These are phyloP conservation scores for human (Homo sapiens) DNA, from an alignment of 2,113 vertebrate species.

Conservation along the genomic window DNA sequence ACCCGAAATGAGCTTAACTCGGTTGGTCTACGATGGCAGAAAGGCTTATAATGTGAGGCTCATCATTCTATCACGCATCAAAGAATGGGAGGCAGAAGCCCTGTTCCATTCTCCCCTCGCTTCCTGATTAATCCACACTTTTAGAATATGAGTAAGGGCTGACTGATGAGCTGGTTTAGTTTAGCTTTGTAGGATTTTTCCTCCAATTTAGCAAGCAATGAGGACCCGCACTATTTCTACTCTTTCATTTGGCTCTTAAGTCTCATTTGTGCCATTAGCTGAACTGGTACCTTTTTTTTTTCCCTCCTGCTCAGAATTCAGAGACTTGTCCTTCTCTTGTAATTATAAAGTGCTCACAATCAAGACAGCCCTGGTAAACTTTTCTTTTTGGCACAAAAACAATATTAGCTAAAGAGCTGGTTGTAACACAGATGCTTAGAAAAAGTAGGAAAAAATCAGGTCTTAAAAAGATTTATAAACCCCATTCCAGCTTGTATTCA, in stretches of 20 bases:
- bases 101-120: background rate
- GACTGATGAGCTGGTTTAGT: slow-evolving; percentile 69
- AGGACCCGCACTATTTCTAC: slow-evolving; percentile 51
- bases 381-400: slow-evolving; percentile 62
- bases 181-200: slow-evolving; percentile 74
- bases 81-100: slow-evolving; percentile 26
- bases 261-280: slow-evolving; percentile 67
- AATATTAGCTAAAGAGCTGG: slow-evolving; percentile 46
- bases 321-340: slow-evolving; percentile 16
- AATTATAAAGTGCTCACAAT: slow-evolving; percentile 55
- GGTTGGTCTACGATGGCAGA: background rate
- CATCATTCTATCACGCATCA: slow-evolving; percentile 56
- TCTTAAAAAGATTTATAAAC: slow-evolving; percentile 55
- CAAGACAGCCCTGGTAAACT: slow-evolving; percentile 24
- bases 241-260: slow-evolving; percentile 71
- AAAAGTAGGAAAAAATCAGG: background rate
- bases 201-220: slow-evolving; percentile 76
- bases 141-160: slow-evolving; percentile 55
- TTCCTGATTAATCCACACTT: slow-evolving; percentile 73
- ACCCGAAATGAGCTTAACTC: background rate
- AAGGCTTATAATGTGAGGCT: slow-evolving; percentile 51
- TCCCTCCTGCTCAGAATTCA: slow-evolving; percentile 35
- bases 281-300: background rate
- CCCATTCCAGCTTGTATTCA: background rate
- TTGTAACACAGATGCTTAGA: background rate